Base-by-base conservation (phyloP, 2,888 invertebrate species). In the Oconnorella tubifera region DNA sequence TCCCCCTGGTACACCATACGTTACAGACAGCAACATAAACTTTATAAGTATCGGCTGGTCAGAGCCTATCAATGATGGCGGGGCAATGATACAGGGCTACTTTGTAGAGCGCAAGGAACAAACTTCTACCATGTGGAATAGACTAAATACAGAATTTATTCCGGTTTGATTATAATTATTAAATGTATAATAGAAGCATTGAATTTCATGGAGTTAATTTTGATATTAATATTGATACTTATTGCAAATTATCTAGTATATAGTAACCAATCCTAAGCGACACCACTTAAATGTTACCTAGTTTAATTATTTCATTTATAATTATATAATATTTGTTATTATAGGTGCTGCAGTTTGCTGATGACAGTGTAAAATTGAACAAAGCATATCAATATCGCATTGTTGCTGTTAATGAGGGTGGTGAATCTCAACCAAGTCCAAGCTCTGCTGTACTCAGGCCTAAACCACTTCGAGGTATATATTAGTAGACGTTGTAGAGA, bases 51-150 rank as follows among this genome's bases (percentile, higher is more conserved):
- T 59, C 14, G 48, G 23, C 4, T 59, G 59, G 59, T 28, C 25
- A 10, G 27, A 49, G 29, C 59, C 59, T 3, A 1, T 19, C 19
- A 2, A 25, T 49, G 59, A 59, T 28, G 59, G 59, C 10, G 59
- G 59, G 19, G 33, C 59, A 27, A 25, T n/a, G 4, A 27, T 59
- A 19, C 19, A 28, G 19, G 59, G 59, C 19, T 59, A 59, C 28
- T 19, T 48, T 25, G 27, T 59, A 19, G 59, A 59, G n/a, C 59
- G 59, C 49, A 40, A 49, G 59, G 59, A 59, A 31, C 27, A 49
- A 4, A 59, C 48, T 29, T 2, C 49, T n/a, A 3, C 25, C 29
- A 49, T 48, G 10, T 59, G 59, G 59, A 59, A 28, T 25, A 19
- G 59, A 49, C 40, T 59, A 3, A 59, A 49, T 28, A n/a, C 28